phyloP scores from a whole-genome alignment of 30 jellyfish, hydroid and myxozoan genomes.

The Sanderia malayensis region DNA sequence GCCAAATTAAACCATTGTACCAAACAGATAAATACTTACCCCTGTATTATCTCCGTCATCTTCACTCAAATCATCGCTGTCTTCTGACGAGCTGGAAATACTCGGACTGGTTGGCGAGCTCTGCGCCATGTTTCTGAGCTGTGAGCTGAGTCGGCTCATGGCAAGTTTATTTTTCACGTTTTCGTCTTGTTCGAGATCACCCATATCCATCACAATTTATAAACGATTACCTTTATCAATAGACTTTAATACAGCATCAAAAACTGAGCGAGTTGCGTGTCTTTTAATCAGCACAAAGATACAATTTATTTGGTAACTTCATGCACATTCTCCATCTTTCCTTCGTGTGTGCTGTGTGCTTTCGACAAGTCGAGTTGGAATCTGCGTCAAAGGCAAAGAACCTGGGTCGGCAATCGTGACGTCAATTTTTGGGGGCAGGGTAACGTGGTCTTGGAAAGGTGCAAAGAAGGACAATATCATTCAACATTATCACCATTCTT shows the following conservation, averaged over 20 bases:
- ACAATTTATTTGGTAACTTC: neutral
- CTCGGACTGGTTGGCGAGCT: conserved; percentile 92
- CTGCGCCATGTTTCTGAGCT: conserved; percentile 95
- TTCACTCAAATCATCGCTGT: conserved; percentile 72
- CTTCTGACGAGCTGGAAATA: conserved; percentile 92
- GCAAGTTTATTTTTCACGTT: conserved; percentile 55
- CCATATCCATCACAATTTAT: conserved; percentile 18
- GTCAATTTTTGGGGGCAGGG: neutral
- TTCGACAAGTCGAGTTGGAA: neutral
- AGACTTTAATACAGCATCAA: neutral
- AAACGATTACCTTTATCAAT: neutral
- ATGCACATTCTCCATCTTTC: conserved; percentile 12
- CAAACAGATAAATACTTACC: no score
- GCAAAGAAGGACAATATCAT: no score
- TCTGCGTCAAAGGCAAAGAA: neutral
- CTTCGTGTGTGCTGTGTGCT: conserved; percentile 10
- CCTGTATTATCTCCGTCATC: conserved; percentile 87
- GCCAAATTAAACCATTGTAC: no score
- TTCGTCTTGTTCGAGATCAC: conserved; percentile 51
- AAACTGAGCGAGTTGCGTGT: neutral
- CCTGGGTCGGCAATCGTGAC: neutral
- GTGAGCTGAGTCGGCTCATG: conserved; percentile 82
- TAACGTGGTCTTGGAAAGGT: no score
- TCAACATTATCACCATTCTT: no score
- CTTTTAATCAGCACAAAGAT: conserved; percentile 1